Evolutionary conservation across 2,113 vertebrate species (phyloP).

Genomic region (Chionis minor): DNA sequence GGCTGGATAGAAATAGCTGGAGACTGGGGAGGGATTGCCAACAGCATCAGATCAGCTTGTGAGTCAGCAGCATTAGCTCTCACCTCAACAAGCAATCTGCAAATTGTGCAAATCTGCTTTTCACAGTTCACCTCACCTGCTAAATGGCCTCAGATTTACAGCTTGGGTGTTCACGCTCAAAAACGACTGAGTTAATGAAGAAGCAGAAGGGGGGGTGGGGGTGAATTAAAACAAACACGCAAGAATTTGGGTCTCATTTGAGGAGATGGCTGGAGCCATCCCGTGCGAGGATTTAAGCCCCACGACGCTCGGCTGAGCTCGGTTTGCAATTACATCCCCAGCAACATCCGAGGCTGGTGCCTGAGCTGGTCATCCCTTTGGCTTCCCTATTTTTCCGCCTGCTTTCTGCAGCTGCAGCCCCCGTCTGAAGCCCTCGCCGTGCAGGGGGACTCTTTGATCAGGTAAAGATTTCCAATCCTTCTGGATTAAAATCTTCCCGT

Average conservation of each 20-base stretch:
- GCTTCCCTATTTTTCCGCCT: neutral
- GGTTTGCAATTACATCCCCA: neutral
- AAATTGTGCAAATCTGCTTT: slow-evolving; percentile 62
- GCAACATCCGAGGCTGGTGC: neutral
- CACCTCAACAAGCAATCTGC: slow-evolving; percentile 58
- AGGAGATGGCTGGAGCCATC: neutral
- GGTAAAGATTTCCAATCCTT: slow-evolving; percentile 6
- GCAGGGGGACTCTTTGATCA: neutral
- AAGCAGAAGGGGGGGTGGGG: neutral
- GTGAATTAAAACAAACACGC: neutral
- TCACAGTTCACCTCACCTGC: slow-evolving; percentile 53
- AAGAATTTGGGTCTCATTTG: neutral
- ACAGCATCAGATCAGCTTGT: slow-evolving; percentile 18
- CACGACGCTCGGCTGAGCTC: rapidly evolving
- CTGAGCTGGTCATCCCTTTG: neutral
- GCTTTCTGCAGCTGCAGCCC: neutral
- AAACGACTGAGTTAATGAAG: slow-evolving; percentile 11
- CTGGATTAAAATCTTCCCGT: neutral
- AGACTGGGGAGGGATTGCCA: slow-evolving; percentile 22
- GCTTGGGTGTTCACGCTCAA: neutral
- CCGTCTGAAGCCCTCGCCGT: rapidly evolving
- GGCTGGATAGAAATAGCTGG: slow-evolving; percentile 28
- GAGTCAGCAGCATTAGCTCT: slow-evolving; percentile 66
- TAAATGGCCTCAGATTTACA: slow-evolving; percentile 40
- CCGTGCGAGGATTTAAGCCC: rapidly evolving